Evolutionary conservation across 2,888 invertebrate genomes (phyloP).

Genomic region (Caenorhabditis drosophilae): DNA sequence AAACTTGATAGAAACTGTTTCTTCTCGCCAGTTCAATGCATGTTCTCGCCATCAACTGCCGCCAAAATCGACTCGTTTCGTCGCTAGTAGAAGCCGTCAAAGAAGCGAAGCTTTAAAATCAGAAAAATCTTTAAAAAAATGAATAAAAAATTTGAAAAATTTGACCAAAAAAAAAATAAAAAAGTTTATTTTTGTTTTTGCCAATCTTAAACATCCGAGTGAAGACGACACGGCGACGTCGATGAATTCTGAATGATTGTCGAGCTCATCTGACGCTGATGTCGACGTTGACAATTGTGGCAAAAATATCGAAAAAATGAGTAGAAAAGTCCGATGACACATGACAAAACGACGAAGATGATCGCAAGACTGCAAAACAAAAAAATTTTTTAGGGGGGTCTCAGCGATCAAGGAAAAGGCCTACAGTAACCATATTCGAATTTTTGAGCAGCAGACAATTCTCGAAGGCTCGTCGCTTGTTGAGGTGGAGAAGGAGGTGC

Average conservation of each 20-base stretch:
- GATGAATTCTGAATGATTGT: too few species aligned
- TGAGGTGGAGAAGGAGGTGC: too few species aligned
- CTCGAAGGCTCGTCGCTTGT: slow-evolving; percentile 12
- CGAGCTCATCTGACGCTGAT: too few species aligned
- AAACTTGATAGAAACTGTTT: slow-evolving; percentile 37
- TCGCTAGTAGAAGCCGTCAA: slow-evolving; percentile 20
- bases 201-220: too few species aligned
- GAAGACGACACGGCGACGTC: too few species aligned
- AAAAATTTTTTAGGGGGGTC: too few species aligned
- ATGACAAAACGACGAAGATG: slow-evolving; percentile 45
- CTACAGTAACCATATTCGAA: slow-evolving; percentile 55
- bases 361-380: slow-evolving; percentile 47
- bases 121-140: too few species aligned
- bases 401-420: too few species aligned
- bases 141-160: too few species aligned
- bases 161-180: too few species aligned
- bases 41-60: slow-evolving; percentile 15
- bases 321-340: slow-evolving; percentile 42
- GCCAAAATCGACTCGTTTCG: slow-evolving; percentile 28
- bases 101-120: too few species aligned
- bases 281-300: slow-evolving; percentile 26
- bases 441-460: slow-evolving; percentile 44
- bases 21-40: slow-evolving; percentile 38
- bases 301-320: slow-evolving; percentile 47
- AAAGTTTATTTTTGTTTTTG: too few species aligned